Conservation (phyloP, 2,888 invertebrate species). For the Dicyrtomina minuta region DNA sequence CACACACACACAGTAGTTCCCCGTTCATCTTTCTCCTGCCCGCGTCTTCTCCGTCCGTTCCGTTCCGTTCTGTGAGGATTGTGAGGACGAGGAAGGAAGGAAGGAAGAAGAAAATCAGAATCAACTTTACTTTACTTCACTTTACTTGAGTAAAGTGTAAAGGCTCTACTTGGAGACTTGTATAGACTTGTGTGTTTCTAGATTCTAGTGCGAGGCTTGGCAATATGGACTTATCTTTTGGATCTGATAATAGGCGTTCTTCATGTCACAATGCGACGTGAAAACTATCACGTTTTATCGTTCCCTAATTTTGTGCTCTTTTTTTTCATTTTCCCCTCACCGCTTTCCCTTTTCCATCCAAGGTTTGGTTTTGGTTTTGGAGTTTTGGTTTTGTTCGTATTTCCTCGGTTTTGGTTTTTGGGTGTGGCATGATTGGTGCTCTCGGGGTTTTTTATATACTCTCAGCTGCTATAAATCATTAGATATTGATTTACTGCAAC, state of each 20-base stretch:
- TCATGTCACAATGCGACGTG: slow-evolving; percentile 3
- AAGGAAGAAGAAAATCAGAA: no score
- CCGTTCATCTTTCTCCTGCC: no score
- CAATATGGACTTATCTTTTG: no score
- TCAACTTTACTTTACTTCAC: no score
- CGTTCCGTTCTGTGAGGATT: no score
- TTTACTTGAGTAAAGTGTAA: no score
- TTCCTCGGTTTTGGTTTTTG: not conserved
- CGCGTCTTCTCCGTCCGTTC: no score
- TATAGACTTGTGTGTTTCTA: no score
- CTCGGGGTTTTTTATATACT: not conserved
- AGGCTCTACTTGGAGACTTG: no score
- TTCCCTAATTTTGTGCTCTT: slow-evolving; percentile 3
- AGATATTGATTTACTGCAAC: slow-evolving; percentile 17
- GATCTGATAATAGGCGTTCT: not conserved
- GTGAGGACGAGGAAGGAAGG: no score
- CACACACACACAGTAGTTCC: no score
- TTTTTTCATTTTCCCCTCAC: slow-evolving; percentile 6
- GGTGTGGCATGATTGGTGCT: not conserved
- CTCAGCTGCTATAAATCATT: slow-evolving; percentile 14
- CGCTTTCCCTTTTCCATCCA: not conserved
- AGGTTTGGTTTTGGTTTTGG: not conserved
- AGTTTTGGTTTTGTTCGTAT: not conserved
- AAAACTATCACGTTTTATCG: slow-evolving; percentile 13
- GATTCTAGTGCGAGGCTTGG: no score